Percentiles rank a stretch among this genome's conserved stretches.
Evolutionary conservation across 2,797 vertebrate species (phyloP).

Genomic region (Dallia pectoralis): DNA sequence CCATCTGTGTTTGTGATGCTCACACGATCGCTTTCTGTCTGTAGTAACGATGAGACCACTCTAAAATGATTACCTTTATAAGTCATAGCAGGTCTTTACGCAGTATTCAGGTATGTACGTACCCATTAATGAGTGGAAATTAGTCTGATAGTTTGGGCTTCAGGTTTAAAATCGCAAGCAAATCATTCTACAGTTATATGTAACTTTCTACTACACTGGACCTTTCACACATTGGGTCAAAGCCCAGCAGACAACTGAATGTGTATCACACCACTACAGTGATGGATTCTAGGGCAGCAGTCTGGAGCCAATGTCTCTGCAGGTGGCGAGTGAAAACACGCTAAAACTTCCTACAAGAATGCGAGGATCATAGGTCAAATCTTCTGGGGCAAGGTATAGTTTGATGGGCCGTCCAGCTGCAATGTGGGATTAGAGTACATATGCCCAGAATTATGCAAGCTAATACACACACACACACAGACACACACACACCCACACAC

Average conservation of each 20-base stretch:
- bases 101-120: not conserved
- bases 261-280: not conserved
- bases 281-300: not conserved
- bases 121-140: too few species aligned
- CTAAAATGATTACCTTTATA: not conserved
- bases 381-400: constrained; percentile 50
- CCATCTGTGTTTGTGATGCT: constrained; percentile 14
- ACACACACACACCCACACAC: not conserved
- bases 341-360: constrained; percentile 47
- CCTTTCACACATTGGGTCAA: not conserved
- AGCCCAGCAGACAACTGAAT: not conserved
- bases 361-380: constrained; percentile 51
- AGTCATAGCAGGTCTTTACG: not conserved
- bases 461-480: not conserved
- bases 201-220: not conserved
- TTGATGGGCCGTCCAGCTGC: constrained; percentile 35
- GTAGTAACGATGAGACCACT: not conserved
- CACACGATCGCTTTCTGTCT: not conserved
- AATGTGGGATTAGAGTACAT: constrained; percentile 37
- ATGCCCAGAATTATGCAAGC: not conserved
- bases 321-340: constrained; percentile 48
- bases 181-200: too few species aligned
- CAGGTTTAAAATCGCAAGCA: too few species aligned
- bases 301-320: constrained; percentile 41
- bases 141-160: too few species aligned